Evolutionary conservation across 2,888 invertebrate species (phyloP).

Genomic region (Eretmocerus hayati): DNA sequence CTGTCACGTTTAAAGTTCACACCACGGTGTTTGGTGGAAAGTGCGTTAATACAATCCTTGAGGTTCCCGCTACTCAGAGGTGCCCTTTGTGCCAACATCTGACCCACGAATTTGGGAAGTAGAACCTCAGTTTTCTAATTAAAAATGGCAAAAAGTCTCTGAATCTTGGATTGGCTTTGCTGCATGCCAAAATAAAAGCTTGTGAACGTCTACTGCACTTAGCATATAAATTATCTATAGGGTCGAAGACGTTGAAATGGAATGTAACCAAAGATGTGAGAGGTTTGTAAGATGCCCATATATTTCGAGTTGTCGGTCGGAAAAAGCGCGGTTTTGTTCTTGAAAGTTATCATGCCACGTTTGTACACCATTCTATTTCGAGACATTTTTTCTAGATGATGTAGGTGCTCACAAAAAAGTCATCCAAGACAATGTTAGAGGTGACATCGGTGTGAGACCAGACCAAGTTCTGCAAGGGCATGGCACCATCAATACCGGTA

Average conservation of each 20-base stretch:
- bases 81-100: neutral
- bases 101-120: neutral
- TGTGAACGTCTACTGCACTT: constrained; percentile 2
- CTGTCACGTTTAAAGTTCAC: neutral
- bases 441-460: too few relatives aligned
- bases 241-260: neutral
- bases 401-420: too few relatives aligned
- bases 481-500: too few relatives aligned
- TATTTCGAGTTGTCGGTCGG: too few relatives aligned
- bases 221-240: neutral
- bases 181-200: constrained; percentile 1
- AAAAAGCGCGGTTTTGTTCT: too few relatives aligned
- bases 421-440: too few relatives aligned
- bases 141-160: neutral
- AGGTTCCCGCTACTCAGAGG: too few relatives aligned
- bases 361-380: too few relatives aligned
- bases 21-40: neutral
- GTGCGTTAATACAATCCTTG: neutral
- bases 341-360: too few relatives aligned
- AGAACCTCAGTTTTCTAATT: neutral
- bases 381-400: too few relatives aligned
- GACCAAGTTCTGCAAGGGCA: too few relatives aligned
- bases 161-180: neutral
- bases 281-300: too few relatives aligned
- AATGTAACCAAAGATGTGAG: neutral